Evolutionary conservation across 2,888 invertebrate species (phyloP).

Genomic region (Schizotus pectinicornis): DNA sequence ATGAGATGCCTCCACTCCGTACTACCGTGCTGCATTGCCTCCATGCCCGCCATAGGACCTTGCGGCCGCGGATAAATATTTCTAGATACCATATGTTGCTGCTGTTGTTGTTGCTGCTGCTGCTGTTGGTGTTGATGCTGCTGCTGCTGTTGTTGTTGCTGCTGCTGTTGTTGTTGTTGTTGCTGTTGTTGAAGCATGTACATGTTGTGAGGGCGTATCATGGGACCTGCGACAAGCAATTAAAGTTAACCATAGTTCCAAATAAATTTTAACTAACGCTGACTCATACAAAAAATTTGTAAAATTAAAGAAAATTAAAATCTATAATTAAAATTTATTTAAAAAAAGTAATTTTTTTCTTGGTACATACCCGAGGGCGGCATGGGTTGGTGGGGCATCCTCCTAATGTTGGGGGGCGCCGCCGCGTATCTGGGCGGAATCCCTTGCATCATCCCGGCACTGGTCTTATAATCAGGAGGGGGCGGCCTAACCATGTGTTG

Average conservation of each 20-base stretch:
- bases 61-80: constrained; percentile 63
- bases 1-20: constrained; percentile 69
- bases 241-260: background rate
- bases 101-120: constrained; percentile 60
- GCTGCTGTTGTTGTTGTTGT: constrained; percentile 63
- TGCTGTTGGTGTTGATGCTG: constrained; percentile 64
- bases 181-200: constrained; percentile 67
- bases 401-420: constrained; percentile 63
- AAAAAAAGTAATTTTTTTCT: background rate
- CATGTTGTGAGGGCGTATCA: constrained; percentile 72
- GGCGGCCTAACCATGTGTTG: constrained; percentile 68
- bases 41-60: constrained; percentile 65
- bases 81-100: constrained; percentile 59
- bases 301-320: constrained; percentile 5
- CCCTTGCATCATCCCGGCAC: constrained; percentile 61
- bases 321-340: background rate
- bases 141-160: constrained; percentile 64
- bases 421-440: constrained; percentile 56
- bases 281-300: background rate
- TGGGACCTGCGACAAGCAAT: constrained; percentile 60
- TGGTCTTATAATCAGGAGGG: constrained; percentile 84
- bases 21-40: constrained; percentile 61
- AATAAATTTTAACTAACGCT: no score
- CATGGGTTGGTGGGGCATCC: constrained; percentile 74
- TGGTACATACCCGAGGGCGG: constrained; percentile 70